Conservation (phyloP, 2,797 vertebrate species). For the Enteromius mattozi region DNA sequence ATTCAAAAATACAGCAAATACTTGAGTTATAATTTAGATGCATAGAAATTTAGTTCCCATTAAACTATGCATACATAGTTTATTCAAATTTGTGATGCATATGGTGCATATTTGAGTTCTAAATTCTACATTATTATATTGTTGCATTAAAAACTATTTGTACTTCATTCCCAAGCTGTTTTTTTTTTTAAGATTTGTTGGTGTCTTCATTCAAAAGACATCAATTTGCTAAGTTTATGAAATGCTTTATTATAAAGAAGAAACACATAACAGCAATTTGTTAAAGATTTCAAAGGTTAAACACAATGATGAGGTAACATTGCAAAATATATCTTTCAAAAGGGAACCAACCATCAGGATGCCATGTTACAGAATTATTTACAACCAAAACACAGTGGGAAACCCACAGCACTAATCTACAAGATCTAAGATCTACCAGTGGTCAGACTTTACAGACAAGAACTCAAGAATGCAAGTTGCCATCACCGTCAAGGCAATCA, state of each 20-base stretch:
- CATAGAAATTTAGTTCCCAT: background rate
- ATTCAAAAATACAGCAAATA: background rate
- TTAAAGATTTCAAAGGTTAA: slow-evolving; percentile 76
- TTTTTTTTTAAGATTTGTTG: background rate
- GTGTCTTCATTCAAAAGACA: slow-evolving; percentile 58
- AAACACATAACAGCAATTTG: slow-evolving; percentile 85
- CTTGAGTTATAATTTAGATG: background rate
- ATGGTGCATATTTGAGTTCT: background rate
- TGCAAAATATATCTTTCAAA: slow-evolving; percentile 80
- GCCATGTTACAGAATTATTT: slow-evolving; percentile 78
- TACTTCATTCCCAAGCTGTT: background rate
- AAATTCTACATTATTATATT: slow-evolving; percentile 17
- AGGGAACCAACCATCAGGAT: slow-evolving; percentile 66
- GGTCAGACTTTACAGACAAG: slow-evolving; percentile 80
- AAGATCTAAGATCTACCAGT: slow-evolving; percentile 83
- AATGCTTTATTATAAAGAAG: slow-evolving; percentile 88
- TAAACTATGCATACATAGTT: background rate
- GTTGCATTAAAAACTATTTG: slow-evolving; percentile 20
- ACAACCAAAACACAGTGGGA: slow-evolving; percentile 81
- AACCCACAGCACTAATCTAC: slow-evolving; percentile 78
- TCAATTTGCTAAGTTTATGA: slow-evolving; percentile 67
- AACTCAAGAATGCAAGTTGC: slow-evolving; percentile 67
- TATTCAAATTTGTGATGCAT: background rate
- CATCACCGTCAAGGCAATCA: slow-evolving; percentile 68
- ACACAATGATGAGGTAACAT: slow-evolving; percentile 76